phyloP scores from a whole-genome alignment of 2,113 vertebrate species.

The Grus americana region DNA sequence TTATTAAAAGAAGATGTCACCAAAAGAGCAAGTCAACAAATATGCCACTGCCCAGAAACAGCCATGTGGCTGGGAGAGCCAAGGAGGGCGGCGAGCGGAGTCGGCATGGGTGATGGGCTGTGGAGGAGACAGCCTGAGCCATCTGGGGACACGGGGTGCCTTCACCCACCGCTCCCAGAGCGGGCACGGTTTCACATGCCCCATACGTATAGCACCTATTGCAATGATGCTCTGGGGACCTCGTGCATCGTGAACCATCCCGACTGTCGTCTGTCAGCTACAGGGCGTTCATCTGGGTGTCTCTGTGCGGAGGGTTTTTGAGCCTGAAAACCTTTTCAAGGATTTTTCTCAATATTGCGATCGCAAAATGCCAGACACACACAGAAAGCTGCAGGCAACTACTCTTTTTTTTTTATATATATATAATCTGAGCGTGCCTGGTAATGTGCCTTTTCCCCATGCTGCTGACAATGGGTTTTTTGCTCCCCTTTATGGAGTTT shows the following conservation, averaged over 20 bases:
- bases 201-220: background rate
- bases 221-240: background rate
- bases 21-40: slow-evolving; percentile 80
- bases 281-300: background rate
- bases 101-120: background rate
- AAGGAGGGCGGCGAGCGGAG: accelerated
- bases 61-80: background rate
- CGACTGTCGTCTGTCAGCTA: background rate
- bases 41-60: slow-evolving; percentile 66
- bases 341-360: slow-evolving; percentile 12
- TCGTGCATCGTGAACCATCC: accelerated
- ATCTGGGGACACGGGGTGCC: background rate
- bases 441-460: background rate
- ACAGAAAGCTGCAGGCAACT: slow-evolving; percentile 2
- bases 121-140: background rate
- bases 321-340: slow-evolving; percentile 11
- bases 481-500: slow-evolving; percentile 66
- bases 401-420: background rate
- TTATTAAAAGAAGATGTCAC: slow-evolving; percentile 79
- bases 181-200: accelerated
- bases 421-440: background rate
- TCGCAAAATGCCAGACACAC: slow-evolving; percentile 3
- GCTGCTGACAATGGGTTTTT: slow-evolving; percentile 69
- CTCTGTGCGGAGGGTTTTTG: background rate
- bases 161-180: background rate